A percentile compares a stretch with the other conserved stretches of the same genome.
phyloP scores from a whole-genome alignment of 92 coral and sea anemone species.

The Porites lobata region DNA sequence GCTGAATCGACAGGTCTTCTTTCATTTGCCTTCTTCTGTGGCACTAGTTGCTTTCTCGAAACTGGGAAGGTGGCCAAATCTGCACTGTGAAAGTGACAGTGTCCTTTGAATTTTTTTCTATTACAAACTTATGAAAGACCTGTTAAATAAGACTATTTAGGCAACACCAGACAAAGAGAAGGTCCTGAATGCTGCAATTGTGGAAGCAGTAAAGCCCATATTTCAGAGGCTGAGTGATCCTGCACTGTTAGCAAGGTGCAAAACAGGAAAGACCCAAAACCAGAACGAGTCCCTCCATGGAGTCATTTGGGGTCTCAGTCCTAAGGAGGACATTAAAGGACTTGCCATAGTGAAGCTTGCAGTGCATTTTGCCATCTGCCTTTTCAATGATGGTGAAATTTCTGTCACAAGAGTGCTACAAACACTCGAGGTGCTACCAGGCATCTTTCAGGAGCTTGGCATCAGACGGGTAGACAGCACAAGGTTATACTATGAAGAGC shows the following conservation, averaged over 20 bases:
- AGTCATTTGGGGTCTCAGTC: constrained; percentile 18
- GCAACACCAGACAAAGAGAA: not conserved
- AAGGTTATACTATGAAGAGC: constrained; percentile 20
- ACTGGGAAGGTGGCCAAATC: too few species aligned
- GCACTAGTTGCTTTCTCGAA: too few species aligned
- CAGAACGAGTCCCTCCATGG: constrained; percentile 39
- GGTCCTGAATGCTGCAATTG: not conserved
- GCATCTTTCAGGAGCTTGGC: constrained; percentile 20
- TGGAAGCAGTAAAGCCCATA: constrained; percentile 2
- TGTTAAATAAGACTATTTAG: too few species aligned
- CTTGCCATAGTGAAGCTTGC: not conserved
- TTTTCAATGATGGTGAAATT: constrained; percentile 2
- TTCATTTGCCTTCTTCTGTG: too few species aligned
- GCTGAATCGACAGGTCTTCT: too few species aligned
- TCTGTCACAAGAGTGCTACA: not conserved
- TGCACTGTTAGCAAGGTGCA: constrained; percentile 24
- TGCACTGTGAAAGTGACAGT: too few species aligned
- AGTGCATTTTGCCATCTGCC: constrained; percentile 5
- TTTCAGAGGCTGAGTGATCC: constrained; percentile 18
- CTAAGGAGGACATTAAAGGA: constrained; percentile 2
- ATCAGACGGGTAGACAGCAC: constrained; percentile 2
- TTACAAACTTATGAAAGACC: too few species aligned
- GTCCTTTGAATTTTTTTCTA: too few species aligned
- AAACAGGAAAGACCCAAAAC: constrained; percentile 16
- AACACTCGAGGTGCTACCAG: constrained; percentile 10